A percentile compares a stretch with the other conserved stretches of the same genome.
Evolutionary conservation across 2,888 invertebrate species (phyloP).

Genomic region (Hirtodrosophila trivittata): DNA sequence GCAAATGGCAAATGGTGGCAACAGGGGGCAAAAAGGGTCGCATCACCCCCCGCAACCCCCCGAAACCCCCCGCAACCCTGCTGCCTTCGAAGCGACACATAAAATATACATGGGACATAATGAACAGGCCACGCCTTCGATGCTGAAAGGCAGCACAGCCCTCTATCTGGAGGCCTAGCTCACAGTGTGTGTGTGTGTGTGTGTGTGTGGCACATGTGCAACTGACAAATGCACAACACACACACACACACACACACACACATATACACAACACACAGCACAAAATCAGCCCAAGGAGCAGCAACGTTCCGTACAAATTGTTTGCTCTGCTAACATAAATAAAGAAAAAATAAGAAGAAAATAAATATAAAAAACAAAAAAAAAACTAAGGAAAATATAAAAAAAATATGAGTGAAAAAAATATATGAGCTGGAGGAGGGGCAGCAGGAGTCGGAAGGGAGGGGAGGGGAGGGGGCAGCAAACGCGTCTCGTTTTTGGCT

Average conservation of each 20-base stretch:
- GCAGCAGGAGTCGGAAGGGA: neutral
- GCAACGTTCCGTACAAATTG: conserved; percentile 25
- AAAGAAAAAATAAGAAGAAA: conserved; percentile 24
- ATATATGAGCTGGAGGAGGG: conserved; percentile 2
- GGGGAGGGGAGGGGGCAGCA: too few relatives aligned
- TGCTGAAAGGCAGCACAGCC: neutral
- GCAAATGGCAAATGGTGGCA: conserved; percentile 28
- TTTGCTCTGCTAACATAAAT: conserved; percentile 31
- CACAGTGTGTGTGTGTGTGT: neutral
- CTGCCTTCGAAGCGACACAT: conserved; percentile 20
- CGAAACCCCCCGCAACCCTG: neutral
- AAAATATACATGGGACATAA: conserved; percentile 55
- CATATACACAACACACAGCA: conserved; percentile 22
- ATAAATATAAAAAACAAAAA: conserved; percentile 5
- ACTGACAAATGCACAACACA: conserved; percentile 67
- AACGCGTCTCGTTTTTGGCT: conserved; percentile 5
- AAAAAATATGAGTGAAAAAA: conserved; percentile 4
- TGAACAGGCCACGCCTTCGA: conserved; percentile 44
- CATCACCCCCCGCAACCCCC: too few relatives aligned
- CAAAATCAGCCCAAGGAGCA: conserved; percentile 35
- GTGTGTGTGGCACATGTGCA: conserved; percentile 62
- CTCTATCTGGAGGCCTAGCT: conserved; percentile 24
- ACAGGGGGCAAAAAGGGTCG: neutral
- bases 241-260: conserved; percentile 8
- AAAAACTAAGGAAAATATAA: conserved; percentile 21